Base-by-base conservation (phyloP, 2,888 invertebrate species). In the Pseudococcus jackbeardsleyi region DNA sequence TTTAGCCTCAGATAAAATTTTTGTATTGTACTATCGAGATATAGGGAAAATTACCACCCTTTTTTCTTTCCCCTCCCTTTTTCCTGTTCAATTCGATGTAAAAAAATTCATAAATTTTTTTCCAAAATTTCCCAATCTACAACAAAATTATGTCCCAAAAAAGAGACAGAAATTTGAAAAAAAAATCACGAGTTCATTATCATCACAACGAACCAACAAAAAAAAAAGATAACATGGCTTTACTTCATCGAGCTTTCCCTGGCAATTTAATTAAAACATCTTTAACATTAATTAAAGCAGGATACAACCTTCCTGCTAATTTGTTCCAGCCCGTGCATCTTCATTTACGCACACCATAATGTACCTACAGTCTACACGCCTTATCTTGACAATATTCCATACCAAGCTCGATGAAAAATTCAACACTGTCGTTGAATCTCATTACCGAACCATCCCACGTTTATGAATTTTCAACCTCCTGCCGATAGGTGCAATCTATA, bases 361-460 rank as follows among this genome's bases (percentile, higher is more conserved):
- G 54, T 15, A 54, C n/a, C n/a, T n/a, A n/a, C n/a, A n/a, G n/a
- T n/a, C n/a, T n/a, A n/a, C 50, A 50, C 54, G 15, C 54, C n/a
- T 54, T 6, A 7, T n/a, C 54, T 54, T 8, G 54, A 54, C 54
- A 54, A 54, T 54, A 54, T 54, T 54, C 54, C 54, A 54, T 8
- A 54, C n/a, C n/a, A 15, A 54, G 54, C n/a, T 54, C n/a, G 7
- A n/a, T 54, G 54, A 54, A 54, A 54, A 54, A 54, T 54, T 54
- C 8, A 54, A 54, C 54, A 54, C 54, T 15, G 6, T 17, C 6
- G 54, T n/a, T 54, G 54, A n/a, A 54, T 54, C n/a, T 54, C 54
- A n/a, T 54, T 54, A 54, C n/a, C n/a, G n/a, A 54, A 54, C n/a
- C 54, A 54, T 54, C n/a, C 54, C 54, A 54, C 54, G 54, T 54